phyloP scores from a whole-genome alignment of 2,888 invertebrate genomes.

The Nesidiocoris tenuis region DNA sequence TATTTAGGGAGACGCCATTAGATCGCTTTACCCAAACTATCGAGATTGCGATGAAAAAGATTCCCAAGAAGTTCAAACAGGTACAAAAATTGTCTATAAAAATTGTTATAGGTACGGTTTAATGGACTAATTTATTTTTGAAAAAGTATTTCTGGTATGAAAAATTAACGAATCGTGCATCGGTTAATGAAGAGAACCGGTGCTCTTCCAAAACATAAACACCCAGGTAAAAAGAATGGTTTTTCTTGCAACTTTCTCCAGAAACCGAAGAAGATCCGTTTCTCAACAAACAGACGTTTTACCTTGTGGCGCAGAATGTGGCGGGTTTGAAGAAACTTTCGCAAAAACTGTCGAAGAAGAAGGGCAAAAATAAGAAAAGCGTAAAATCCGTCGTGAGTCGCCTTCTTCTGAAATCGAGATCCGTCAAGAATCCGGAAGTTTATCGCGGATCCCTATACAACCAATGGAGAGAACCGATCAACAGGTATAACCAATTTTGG shows the following conservation, averaged over 20 bases:
- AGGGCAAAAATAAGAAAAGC: constrained; percentile 15
- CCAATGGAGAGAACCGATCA: constrained; percentile 43
- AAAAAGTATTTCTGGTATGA: no score
- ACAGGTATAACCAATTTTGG: constrained; percentile 19
- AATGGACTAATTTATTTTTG: no score
- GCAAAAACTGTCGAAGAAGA: constrained; percentile 34
- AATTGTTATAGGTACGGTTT: not conserved
- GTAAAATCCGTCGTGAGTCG: constrained; percentile 15
- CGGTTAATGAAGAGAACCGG: no score
- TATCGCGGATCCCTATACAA: constrained; percentile 34
- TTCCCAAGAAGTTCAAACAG: not conserved
- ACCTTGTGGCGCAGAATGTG: constrained; percentile 1
- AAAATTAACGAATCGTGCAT: no score
- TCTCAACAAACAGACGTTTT: constrained; percentile 30
- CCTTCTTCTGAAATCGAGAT: constrained; percentile 24
- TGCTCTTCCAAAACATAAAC: no score
- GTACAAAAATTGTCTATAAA: not conserved
- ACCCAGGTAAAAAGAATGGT: no score
- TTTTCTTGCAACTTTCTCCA: no score
- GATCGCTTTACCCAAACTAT: constrained; percentile 14
- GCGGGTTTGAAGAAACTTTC: constrained; percentile 19
- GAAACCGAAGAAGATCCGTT: not conserved
- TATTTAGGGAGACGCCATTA: constrained; percentile 16
- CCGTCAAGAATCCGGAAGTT: not conserved
- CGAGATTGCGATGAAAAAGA: constrained; percentile 6